These are phyloP conservation scores for Harpegnathos saltator DNA, from an alignment of 1,140 invertebrate species.

Conservation along the genomic window DNA sequence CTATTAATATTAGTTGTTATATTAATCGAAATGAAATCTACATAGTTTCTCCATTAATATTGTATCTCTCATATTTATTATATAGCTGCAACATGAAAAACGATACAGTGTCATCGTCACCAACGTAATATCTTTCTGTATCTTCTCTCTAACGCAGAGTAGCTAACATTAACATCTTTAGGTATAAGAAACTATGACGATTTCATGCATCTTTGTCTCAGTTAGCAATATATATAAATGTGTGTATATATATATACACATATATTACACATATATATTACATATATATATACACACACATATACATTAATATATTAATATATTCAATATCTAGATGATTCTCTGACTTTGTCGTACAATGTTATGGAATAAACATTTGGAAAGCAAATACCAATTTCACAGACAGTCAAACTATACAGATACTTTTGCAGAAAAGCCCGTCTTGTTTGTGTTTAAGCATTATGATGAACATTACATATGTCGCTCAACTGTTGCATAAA, in stretches of 20 bases:
- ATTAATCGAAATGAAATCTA: slow-evolving; percentile 62
- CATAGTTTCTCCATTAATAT: slow-evolving; percentile 56
- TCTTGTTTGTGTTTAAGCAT: slow-evolving; percentile 64
- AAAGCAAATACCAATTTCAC: slow-evolving; percentile 60
- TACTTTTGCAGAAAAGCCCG: slow-evolving; percentile 65
- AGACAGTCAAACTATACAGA: slow-evolving; percentile 66
- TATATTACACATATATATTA: slow-evolving; percentile 74
- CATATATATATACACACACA: slow-evolving; percentile 72
- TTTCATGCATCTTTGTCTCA: slow-evolving; percentile 59
- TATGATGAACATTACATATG: slow-evolving; percentile 50
- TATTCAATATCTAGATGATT: slow-evolving; percentile 76
- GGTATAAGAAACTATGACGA: slow-evolving; percentile 61
- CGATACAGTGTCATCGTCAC: slow-evolving; percentile 9
- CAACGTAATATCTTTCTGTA: slow-evolving; percentile 41
- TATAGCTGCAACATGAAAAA: slow-evolving; percentile 50
- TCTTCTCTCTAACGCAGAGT: slow-evolving; percentile 11
- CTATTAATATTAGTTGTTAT: slow-evolving; percentile 19
- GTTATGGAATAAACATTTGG: slow-evolving; percentile 53
- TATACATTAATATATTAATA: slow-evolving; percentile 75
- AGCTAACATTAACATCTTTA: slow-evolving; percentile 49
- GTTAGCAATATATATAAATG: slow-evolving; percentile 72
- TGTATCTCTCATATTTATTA: slow-evolving; percentile 38
- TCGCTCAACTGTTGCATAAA: slow-evolving; percentile 60
- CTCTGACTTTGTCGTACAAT: slow-evolving; percentile 67
- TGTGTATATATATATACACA: slow-evolving; percentile 73